A percentile compares a stretch with the other conserved stretches of the same genome.
phyloP scores from a whole-genome alignment of 2,113 vertebrate genomes.

The Microcebus tavaratra region DNA sequence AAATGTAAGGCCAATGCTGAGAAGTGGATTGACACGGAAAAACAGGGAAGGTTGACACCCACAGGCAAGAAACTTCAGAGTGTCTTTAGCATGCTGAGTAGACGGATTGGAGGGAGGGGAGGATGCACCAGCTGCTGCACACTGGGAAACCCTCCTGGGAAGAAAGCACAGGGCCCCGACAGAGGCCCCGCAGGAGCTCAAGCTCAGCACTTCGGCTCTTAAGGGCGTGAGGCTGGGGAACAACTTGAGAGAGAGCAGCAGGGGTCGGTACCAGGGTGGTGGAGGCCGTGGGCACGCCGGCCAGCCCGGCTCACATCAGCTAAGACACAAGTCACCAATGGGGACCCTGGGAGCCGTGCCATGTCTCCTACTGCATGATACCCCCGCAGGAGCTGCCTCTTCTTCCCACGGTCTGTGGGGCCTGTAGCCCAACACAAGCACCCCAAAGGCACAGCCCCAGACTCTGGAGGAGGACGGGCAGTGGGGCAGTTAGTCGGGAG shows the following conservation, averaged over 20 bases:
- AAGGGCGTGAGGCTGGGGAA: rapidly evolving
- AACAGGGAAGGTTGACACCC: rapidly evolving
- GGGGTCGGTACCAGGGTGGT: rapidly evolving
- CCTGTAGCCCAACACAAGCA: background rate
- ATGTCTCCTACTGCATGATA: rapidly evolving
- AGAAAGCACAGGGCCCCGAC: background rate
- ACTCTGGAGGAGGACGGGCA: background rate
- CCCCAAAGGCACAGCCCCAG: background rate
- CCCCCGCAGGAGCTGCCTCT: background rate
- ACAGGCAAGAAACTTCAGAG: background rate
- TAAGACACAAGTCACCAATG: rapidly evolving
- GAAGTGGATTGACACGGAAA: rapidly evolving
- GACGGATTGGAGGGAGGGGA: rapidly evolving
- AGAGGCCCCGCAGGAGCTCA: background rate
- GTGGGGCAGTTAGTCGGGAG: rapidly evolving
- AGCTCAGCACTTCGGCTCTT: rapidly evolving
- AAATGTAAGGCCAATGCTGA: rapidly evolving
- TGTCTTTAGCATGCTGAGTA: rapidly evolving
- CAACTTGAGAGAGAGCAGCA: rapidly evolving
- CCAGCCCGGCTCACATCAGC: rapidly evolving
- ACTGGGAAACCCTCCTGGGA: background rate
- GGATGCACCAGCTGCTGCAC: rapidly evolving
- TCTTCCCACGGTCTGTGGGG: rapidly evolving
- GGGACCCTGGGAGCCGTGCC: rapidly evolving
- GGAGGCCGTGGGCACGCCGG: rapidly evolving